Conservation (phyloP, 2,797 vertebrate species). For the Denticeps clupeoides region DNA sequence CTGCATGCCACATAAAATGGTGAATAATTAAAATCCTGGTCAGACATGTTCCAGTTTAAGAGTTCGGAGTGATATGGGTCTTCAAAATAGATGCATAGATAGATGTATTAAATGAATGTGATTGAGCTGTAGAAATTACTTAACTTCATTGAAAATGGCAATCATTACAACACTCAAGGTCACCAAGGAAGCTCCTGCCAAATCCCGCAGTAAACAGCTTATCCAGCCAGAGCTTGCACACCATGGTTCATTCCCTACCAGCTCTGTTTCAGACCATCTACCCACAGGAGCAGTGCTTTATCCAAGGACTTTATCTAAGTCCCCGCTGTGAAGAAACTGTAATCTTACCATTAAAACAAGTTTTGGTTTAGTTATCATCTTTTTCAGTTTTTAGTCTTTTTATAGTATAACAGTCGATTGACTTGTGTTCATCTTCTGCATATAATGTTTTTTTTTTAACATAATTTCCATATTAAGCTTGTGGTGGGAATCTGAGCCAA, state of each 20-base stretch:
- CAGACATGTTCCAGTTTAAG: too few relatives aligned
- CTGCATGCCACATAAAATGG: too few relatives aligned
- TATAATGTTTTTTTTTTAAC: conserved; percentile 32
- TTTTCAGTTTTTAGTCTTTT: conserved; percentile 33
- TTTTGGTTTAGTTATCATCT: background rate
- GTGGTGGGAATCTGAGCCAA: conserved; percentile 29
- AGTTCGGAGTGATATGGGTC: too few relatives aligned
- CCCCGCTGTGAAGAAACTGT: too few relatives aligned
- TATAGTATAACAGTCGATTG: conserved; percentile 32
- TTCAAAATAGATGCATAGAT: too few relatives aligned
- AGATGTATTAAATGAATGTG: too few relatives aligned
- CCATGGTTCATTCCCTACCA: conserved; percentile 18
- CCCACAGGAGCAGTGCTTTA: conserved; percentile 6
- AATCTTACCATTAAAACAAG: background rate
- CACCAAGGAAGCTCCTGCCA: conserved; percentile 44
- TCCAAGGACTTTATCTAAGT: background rate
- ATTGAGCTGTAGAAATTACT: too few relatives aligned
- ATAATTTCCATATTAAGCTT: conserved; percentile 19
- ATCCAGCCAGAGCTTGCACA: conserved; percentile 37
- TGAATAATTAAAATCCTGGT: too few relatives aligned
- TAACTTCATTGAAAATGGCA: conserved; percentile 43
- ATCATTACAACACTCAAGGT: conserved; percentile 45
- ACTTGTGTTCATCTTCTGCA: conserved; percentile 29
- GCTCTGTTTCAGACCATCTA: background rate
- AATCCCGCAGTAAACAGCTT: conserved; percentile 45